Conservation (phyloP, 2,113 vertebrate genomes). For the Eurystomus gularis region DNA sequence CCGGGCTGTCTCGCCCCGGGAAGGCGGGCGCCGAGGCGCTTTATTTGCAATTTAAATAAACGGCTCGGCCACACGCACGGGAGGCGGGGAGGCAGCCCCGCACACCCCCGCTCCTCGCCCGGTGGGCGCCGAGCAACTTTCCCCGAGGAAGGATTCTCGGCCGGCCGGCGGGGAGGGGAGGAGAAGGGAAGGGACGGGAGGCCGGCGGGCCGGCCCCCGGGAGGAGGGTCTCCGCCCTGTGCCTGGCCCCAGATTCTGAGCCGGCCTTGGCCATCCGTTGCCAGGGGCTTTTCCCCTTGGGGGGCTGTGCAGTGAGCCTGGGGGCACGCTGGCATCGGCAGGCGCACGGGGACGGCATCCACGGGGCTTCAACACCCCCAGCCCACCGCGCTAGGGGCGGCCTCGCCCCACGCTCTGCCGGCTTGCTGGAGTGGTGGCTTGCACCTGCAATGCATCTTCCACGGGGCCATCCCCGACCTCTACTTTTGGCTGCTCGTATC, state of each 20-base stretch:
- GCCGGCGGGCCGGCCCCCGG: background rate
- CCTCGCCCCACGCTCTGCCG: accelerated
- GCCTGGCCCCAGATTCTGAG: background rate
- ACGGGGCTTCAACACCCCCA: background rate
- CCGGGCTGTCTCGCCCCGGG: background rate
- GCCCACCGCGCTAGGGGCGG: background rate
- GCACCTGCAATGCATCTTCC: background rate
- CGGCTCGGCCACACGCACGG: background rate
- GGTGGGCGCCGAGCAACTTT: background rate
- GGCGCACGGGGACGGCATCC: background rate
- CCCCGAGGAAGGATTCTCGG: background rate
- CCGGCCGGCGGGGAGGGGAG: background rate
- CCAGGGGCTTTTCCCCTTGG: background rate
- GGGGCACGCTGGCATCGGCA: background rate
- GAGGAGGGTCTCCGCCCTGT: background rate
- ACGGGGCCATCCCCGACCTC: background rate
- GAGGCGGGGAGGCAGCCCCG: background rate
- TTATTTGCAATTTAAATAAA: background rate
- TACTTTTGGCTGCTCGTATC: background rate
- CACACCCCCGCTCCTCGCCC: background rate
- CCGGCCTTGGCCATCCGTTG: too few species aligned
- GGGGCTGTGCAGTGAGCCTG: background rate
- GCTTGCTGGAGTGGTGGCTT: background rate
- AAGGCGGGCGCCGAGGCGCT: background rate
- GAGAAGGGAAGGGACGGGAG: background rate